phyloP scores from a whole-genome alignment of 2,797 vertebrate species.

The Hypotaenidia okinawae region DNA sequence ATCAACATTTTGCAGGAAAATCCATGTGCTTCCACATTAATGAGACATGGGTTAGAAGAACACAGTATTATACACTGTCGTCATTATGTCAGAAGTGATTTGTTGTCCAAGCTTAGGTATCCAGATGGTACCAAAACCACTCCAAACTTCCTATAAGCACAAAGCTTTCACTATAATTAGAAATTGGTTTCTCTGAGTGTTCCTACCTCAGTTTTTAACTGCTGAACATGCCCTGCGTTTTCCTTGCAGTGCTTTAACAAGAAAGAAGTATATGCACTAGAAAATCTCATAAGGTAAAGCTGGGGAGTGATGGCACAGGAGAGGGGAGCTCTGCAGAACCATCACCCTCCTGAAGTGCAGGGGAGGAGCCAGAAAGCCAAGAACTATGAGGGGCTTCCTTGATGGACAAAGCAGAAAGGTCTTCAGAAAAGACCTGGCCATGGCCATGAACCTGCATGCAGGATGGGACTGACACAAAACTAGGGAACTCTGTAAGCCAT shows the following conservation, averaged over 20 bases:
- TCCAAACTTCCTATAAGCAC: conserved; percentile 22
- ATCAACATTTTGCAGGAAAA: conserved; percentile 56
- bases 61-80: conserved; percentile 28
- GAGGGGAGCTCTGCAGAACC: not conserved
- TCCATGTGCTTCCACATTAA: conserved; percentile 62
- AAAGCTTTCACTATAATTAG: conserved; percentile 51
- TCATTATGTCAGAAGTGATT: conserved; percentile 55
- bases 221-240: not conserved
- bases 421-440: not conserved
- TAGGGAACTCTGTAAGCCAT: not conserved
- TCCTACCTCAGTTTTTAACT: not conserved
- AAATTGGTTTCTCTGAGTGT: not conserved
- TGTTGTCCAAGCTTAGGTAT: conserved; percentile 47
- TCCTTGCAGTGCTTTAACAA: not conserved
- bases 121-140: conserved; percentile 62
- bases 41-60: conserved; percentile 34
- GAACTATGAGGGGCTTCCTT: not conserved
- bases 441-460: not conserved
- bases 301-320: not conserved
- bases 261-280: not conserved
- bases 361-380: not conserved
- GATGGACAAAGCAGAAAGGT: not conserved
- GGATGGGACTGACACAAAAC: not conserved
- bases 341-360: rapidly evolving
- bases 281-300: not conserved